Base-by-base conservation (phyloP, 2,113 vertebrate species). In the Porphyrio hochstetteri region DNA sequence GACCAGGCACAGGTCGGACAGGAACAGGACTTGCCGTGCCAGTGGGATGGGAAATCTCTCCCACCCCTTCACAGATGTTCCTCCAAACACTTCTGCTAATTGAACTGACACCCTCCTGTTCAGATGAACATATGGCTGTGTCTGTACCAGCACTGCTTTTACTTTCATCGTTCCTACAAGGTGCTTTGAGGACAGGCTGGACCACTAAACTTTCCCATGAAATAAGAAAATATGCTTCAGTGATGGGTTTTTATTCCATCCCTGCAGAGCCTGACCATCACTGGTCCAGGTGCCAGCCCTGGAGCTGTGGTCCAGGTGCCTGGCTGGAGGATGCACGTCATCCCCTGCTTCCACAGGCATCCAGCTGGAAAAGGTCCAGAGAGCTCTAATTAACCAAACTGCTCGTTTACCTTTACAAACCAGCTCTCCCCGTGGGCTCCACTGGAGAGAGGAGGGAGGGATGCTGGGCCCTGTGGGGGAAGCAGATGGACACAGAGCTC, bases 181-280 rank as follows among this genome's bases (percentile, higher is more conserved):
- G 83, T 89, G 81, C 27, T 95, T 67, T 93, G 61, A 95, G 93
- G 94, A 93, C 85, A 80, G 46, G 67, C 56, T 64, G 72, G 80
- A 85, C 53, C 2, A 4, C n/a, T 63, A 46, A 55, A 72, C 2
- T 17, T 31, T 81, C 57, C 29, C 1, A 42, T 7, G 21, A 9
- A 18, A 20, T 23, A 18, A 65, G 72, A 67, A 46, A 90, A 28
- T 0, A 27, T 16, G 9, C 20, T 83, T 50, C 28, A 29, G 71
- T 17, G 17, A 46, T 38, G 21, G 1, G 33, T 81, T 3, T 52
- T 44, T 11, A 16, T 3, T 1, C 3, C 2, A 2, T 7, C 10
- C 16, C 46, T 23, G 36, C 56, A 67, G 72, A 78, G 81, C 42
- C 81, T 92, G 65, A 50, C 42, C 82, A 93, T 72, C 52, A 29